Evolutionary conservation across 2,888 invertebrate species (phyloP), one percentile per base, ranked within the genome.

Genomic region (Conus canariensis): DNA sequence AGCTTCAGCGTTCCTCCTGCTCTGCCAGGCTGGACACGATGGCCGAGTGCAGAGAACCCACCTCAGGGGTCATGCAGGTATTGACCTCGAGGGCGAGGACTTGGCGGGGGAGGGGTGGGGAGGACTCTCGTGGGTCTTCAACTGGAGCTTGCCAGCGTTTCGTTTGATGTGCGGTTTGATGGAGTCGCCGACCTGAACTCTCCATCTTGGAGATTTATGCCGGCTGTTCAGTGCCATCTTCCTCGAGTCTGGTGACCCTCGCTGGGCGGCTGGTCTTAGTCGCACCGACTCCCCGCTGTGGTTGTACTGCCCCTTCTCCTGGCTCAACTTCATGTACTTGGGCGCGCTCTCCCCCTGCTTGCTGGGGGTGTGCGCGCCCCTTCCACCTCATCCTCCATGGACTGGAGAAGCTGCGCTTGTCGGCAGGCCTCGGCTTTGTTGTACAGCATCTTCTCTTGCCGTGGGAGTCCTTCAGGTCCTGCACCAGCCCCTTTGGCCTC

Each of bases 381-480:
- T 0, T 83, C 67, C 19, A 30, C 86, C 5, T 67, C 86, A 0
- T 86, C 86, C 30, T 45, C 45, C 59, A n/a, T 12, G 25, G 85
- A 85, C 86, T 86, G 86, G 22, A 67, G 67, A 19, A 67, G 8
- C 67, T 67, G 67, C 12, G 67, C 67, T 45, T 67, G 67, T 45
- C 86, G 86, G 45, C 67, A 59, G 64, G 64, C 86, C 22, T 86
- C 86, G 4, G 85, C 85, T 16, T 60, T 59, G n/a, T 22, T 59
- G 60, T 85, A 85, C 85, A 85, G n/a, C 10, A 67, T 67, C 30
- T 60, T 60, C 8, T 86, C 86, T 16, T 86, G 64, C 67, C 86
- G 8, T 86, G 86, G 12, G 86, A 30, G 45, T 86, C 86, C 45
- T 67, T 86, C 12, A 86, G 67, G 45, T 86, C 86, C 86, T 86